These are phyloP conservation scores for Dicranocentrus wangi DNA, from an alignment of 2,888 invertebrate genomes.

Conservation along the genomic window DNA sequence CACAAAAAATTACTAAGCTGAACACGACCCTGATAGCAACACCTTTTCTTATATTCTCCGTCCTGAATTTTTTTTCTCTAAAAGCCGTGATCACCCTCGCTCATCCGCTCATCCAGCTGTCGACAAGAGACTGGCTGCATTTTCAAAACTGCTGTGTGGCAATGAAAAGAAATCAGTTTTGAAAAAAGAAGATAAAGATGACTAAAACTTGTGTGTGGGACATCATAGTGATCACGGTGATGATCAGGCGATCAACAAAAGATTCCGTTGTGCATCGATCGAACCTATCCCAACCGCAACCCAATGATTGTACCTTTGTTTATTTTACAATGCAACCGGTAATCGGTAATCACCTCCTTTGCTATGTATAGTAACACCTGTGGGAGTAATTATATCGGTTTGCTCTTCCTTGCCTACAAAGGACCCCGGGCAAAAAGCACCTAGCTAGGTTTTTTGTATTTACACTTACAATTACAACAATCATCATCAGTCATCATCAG, in stretches of 20 bases:
- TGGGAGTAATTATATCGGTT: conserved; percentile 15
- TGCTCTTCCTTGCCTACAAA: neutral
- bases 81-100: too few species aligned
- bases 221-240: too few species aligned
- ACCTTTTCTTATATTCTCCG: conserved; percentile 9
- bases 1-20: conserved; percentile 32
- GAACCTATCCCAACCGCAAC: neutral
- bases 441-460: too few species aligned
- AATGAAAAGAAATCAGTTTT: too few species aligned
- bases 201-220: too few species aligned
- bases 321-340: neutral
- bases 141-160: too few species aligned
- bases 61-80: conserved; percentile 15
- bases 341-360: neutral
- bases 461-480: too few species aligned
- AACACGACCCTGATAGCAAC: conserved; percentile 12
- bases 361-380: conserved; percentile 6
- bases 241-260: too few species aligned
- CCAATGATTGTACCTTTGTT: conserved; percentile 8
- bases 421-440: neutral
- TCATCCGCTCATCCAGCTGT: too few species aligned
- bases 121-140: too few species aligned
- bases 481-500: neutral
- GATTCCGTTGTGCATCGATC: too few species aligned
- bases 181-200: too few species aligned